Evolutionary conservation across 92 coral and sea anemone genomes (phyloP), one percentile per base, ranked within the genome.

Genomic region (Bergia puertoricense): DNA sequence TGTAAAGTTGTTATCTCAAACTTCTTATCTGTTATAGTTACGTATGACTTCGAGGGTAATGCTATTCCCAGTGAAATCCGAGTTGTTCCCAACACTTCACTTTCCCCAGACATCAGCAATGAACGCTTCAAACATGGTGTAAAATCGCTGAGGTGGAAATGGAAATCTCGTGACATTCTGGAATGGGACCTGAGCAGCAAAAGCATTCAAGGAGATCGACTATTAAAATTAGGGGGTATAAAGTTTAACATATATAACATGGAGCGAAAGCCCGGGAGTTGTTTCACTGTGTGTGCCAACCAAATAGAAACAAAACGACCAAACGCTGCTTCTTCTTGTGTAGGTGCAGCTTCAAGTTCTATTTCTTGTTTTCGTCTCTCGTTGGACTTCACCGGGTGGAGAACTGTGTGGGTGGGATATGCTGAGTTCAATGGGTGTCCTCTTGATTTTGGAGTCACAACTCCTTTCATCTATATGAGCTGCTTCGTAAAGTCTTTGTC

Each of bases 381-480:
- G 68, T 44, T 89, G 46, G 86, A 89, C 71, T 89, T 82, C 44
- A 78, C 77, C 42, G 91, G 91, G 2, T 89, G 91, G 91, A 75
- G 91, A 62, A 15, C 85, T 14, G 89, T 79, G 48, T 89, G 91
- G 91, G 46, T 89, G 22, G 9, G 67, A 7, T 89, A 89, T 40
- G 43, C 10, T 37, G 89, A 83, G 77, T 89, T 75, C 40, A 57
- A 66, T 36, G 89, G 85, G 13, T 89, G 91, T 16, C 89, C 91
- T 46, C 7, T 42, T 6, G 20, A 45, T 22, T n/a, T 40, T 38
- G 45, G 6, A 30, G 71, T 39, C 37, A 77, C 14, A 23, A 23
- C 59, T 23, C 40, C 84, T 5, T 66, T 50, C 59, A 82, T 82
- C 22, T 82, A 57, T 62, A 82, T 82, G 86, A 82, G 86, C 76